A percentile compares a stretch with the other conserved stretches of the same genome.
These are phyloP conservation scores for Eleginops maclovinus DNA, from an alignment of 2,113 vertebrate genomes.

Conservation along the genomic window DNA sequence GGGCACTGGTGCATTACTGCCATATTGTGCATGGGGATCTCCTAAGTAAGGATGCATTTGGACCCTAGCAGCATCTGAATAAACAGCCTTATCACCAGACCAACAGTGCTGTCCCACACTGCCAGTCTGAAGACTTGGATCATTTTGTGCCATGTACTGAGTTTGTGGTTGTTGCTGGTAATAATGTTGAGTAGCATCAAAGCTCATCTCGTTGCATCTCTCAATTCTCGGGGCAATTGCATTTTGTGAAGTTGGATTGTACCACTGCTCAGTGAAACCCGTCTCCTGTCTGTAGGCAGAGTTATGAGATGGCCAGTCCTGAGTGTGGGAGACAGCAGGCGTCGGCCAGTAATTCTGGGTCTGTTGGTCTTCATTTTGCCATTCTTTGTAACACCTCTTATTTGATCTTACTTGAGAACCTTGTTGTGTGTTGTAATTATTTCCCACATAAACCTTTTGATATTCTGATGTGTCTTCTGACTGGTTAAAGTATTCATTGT, in stretches of 20 bases:
- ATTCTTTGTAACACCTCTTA: neutral
- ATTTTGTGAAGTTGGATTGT: slow-evolving; percentile 2
- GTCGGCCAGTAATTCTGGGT: neutral
- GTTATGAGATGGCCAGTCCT: neutral
- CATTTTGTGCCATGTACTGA: neutral
- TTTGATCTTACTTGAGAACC: neutral
- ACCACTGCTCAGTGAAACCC: neutral
- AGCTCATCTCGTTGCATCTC: neutral
- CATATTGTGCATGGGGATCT: neutral
- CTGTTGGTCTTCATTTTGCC: neutral
- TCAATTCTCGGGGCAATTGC: neutral
- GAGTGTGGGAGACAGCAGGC: neutral
- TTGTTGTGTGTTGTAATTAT: neutral
- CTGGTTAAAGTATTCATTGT: neutral
- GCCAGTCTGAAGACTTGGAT: neutral
- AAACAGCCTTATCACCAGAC: neutral
- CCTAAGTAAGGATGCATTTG: slow-evolving; percentile 5
- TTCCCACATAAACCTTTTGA: neutral
- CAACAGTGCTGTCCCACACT: neutral
- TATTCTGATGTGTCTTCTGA: neutral
- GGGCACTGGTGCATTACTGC: neutral
- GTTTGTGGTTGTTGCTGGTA: slow-evolving; percentile 20
- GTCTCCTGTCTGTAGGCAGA: neutral
- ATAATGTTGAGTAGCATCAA: neutral
- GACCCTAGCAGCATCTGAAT: neutral